Percentiles rank a stretch among this genome's conserved stretches.
These are phyloP conservation scores for Hyperoplus lanceolatus DNA, from an alignment of 2,797 vertebrate genomes.

Conservation along the genomic window DNA sequence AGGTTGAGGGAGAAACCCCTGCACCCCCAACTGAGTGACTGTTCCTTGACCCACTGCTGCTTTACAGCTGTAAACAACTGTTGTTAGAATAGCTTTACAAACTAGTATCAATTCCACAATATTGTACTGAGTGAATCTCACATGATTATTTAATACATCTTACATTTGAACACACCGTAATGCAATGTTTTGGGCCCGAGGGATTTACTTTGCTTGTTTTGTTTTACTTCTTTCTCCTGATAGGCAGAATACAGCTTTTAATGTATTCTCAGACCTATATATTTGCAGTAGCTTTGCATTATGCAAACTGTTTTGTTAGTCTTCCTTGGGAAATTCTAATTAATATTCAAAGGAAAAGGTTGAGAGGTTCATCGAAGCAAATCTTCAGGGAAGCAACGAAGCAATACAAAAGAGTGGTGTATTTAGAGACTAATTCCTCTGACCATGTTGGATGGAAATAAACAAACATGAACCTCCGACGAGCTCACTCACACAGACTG, in stretches of 20 bases:
- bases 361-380: slow-evolving; percentile 32
- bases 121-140: background rate
- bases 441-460: slow-evolving; percentile 49
- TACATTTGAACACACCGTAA: background rate
- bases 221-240: background rate
- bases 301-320: slow-evolving; percentile 16
- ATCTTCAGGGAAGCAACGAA: slow-evolving; percentile 17
- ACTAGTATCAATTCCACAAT: slow-evolving; percentile 17
- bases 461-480: slow-evolving; percentile 59
- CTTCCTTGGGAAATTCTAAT: slow-evolving; percentile 22
- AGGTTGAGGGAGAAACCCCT: slow-evolving; percentile 52
- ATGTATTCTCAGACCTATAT: slow-evolving; percentile 28
- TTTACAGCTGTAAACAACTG: slow-evolving; percentile 33
- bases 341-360: slow-evolving; percentile 37
- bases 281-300: slow-evolving; percentile 25
- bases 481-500: slow-evolving; percentile 14
- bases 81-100: slow-evolving; percentile 4
- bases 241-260: background rate
- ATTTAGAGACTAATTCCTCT: slow-evolving; percentile 41
- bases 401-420: slow-evolving; percentile 12
- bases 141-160: background rate
- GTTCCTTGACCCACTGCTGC: slow-evolving; percentile 1
- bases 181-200: background rate
- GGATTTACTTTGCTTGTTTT: slow-evolving; percentile 5
- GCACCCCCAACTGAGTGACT: slow-evolving; percentile 27